Conservation (phyloP, 2,888 invertebrate genomes). For the Lepidocyrtoides sp. region DNA sequence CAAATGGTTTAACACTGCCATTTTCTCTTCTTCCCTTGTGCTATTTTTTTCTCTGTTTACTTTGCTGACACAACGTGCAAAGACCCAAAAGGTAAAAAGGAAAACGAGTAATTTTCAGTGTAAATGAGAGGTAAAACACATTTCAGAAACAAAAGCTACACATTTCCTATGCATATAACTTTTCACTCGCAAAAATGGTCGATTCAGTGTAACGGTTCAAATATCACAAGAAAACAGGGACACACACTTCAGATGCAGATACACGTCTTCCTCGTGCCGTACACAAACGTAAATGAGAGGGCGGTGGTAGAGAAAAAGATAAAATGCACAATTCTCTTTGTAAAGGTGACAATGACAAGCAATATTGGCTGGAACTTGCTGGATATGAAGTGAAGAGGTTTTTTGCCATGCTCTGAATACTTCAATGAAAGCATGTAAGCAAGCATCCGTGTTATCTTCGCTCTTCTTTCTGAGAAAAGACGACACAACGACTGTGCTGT, state of each 20-base stretch:
- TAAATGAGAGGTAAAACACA: constrained; percentile 22
- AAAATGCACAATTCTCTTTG: background rate
- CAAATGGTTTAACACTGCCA: constrained; percentile 18
- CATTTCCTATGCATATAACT: background rate
- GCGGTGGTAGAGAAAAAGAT: background rate
- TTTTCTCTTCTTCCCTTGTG: background rate
- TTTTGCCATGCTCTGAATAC: no score
- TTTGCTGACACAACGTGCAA: background rate
- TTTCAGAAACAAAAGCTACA: background rate
- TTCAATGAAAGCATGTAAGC: no score
- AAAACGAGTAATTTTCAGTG: constrained; percentile 19
- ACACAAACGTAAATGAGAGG: background rate
- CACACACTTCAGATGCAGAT: background rate
- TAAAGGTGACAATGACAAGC: constrained; percentile 41
- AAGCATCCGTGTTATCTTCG: background rate
- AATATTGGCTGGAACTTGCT: constrained; percentile 21
- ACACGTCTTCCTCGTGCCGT: background rate
- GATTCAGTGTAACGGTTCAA: background rate
- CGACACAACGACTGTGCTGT: background rate
- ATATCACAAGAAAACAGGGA: background rate
- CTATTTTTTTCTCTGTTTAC: background rate
- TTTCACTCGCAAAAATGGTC: background rate
- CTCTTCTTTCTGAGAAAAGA: background rate
- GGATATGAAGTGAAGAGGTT: background rate
- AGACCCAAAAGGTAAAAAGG: background rate